phyloP scores from a whole-genome alignment of 2,888 invertebrate species.

The Sericinus montela region DNA sequence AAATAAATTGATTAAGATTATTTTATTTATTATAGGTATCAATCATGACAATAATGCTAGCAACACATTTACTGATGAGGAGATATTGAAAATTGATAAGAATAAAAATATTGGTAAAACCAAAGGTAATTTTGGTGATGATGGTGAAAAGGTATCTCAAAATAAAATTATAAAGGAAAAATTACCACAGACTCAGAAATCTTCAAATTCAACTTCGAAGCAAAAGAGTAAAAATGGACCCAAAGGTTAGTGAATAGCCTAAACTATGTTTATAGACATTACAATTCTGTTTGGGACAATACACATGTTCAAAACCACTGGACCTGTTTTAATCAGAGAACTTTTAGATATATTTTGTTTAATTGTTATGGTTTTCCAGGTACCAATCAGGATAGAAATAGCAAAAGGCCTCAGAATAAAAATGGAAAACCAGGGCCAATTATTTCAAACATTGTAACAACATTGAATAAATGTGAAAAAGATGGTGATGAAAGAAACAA shows the following conservation, averaged over 20 bases:
- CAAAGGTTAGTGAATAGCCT: no score
- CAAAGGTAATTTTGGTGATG: neutral
- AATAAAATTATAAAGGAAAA: no score
- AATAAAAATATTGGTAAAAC: neutral
- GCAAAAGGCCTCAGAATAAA: neutral
- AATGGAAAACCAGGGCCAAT: neutral
- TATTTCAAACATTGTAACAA: neutral
- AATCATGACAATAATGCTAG: neutral
- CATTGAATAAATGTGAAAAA: neutral
- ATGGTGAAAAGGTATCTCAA: no score
- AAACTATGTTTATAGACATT: no score
- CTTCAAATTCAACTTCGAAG: no score
- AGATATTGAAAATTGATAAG: no score
- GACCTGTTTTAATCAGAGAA: no score
- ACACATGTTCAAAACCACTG: no score
- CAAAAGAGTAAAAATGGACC: no score
- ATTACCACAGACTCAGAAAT: no score
- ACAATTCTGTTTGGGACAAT: no score
- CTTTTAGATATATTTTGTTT: no score
- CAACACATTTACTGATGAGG: neutral
- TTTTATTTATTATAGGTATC: neutral
- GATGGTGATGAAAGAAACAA: neutral
- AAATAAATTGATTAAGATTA: neutral
- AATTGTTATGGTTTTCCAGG: neutral
- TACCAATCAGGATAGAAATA: constrained; percentile 1